Evolutionary conservation across 2,888 invertebrate genomes (phyloP), one percentile per base, ranked within the genome.

Genomic region (Opisthograptis luteolata): DNA sequence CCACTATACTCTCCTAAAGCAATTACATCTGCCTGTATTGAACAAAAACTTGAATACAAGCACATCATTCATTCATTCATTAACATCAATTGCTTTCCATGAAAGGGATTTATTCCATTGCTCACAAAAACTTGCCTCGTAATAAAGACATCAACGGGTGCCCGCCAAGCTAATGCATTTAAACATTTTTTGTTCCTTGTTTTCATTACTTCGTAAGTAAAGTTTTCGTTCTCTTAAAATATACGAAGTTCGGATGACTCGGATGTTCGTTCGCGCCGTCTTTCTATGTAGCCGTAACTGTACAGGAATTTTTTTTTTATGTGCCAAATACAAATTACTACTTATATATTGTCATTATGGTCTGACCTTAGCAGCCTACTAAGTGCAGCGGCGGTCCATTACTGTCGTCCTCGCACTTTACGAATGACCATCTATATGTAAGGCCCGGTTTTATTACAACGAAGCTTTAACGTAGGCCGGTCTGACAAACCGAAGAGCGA

Each of bases 321-420:
- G 41, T 44, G 49, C 15, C 51, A 28, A 65, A 70, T 68, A 70
- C 70, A 68, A 66, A 61, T 52, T 40, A 53, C 46, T 66, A 58
- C 68, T 76, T 66, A 70, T 66, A 62, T 60, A 66, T 68, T 62
- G 60, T 58, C 63, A 66, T 65, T 63, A 55, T 48, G 28, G 15
- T 22, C 41, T 72, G 74, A 79, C 80, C 76, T 79, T 66, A 73
- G 57, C 60, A 48, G 61, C 49, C 49, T 66, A 69, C 68, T 76
- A 74, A 76, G 70, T 71, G 71, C 68, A 59, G 68, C 66, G 60
- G 68, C 66, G 66, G 58, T 68, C 72, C 76, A 83, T 84, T 83
- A 79, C 71, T 64, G 68, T 73, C 69, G 78, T 74, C 79, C 84
- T 80, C 81, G 79, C 74, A 76, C 81, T 84, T 80, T 78, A 68